Evolutionary conservation across 2,888 invertebrate species (phyloP).

Genomic region (Sinodicranocentrus sp.): DNA sequence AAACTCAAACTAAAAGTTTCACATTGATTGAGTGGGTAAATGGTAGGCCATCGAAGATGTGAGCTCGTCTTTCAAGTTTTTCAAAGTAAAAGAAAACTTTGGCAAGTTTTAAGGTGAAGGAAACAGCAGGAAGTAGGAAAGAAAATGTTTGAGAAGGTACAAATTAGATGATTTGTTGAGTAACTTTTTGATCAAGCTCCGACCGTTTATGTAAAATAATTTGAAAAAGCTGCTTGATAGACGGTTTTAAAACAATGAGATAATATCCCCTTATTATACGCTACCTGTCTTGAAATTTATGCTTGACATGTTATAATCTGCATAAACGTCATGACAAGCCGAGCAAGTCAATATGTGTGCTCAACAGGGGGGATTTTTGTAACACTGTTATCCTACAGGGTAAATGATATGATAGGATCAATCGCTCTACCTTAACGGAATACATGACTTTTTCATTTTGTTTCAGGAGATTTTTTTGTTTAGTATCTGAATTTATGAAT

Average conservation of each 20-base stretch:
- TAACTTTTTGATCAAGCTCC: constrained; percentile 45
- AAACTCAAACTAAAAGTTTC: constrained; percentile 1
- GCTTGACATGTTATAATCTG: constrained; percentile 49
- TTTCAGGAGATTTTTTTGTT: no score
- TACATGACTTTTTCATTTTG: no score
- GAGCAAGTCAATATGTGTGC: constrained; percentile 15
- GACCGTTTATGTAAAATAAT: neutral
- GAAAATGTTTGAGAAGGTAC: constrained; percentile 50
- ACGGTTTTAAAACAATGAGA: constrained; percentile 38
- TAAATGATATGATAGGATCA: no score
- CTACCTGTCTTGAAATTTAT: constrained; percentile 64
- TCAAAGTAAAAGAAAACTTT: constrained; percentile 19
- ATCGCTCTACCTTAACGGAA: no score
- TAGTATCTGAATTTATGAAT: no score
- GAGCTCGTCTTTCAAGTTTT: constrained; percentile 17
- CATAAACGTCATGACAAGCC: constrained; percentile 49
- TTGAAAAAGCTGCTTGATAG: constrained; percentile 2
- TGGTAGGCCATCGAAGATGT: neutral
- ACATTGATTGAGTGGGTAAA: constrained; percentile 5
- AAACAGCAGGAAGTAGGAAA: constrained; percentile 52
- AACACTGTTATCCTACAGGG: no score
- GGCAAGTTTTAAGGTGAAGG: constrained; percentile 13
- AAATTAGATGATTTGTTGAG: constrained; percentile 66
- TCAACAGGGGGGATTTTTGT: constrained; percentile 22
- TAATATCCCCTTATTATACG: constrained; percentile 23